Evolutionary conservation across 2,113 vertebrate species (phyloP).

Genomic region (Pleuronectes platessa): DNA sequence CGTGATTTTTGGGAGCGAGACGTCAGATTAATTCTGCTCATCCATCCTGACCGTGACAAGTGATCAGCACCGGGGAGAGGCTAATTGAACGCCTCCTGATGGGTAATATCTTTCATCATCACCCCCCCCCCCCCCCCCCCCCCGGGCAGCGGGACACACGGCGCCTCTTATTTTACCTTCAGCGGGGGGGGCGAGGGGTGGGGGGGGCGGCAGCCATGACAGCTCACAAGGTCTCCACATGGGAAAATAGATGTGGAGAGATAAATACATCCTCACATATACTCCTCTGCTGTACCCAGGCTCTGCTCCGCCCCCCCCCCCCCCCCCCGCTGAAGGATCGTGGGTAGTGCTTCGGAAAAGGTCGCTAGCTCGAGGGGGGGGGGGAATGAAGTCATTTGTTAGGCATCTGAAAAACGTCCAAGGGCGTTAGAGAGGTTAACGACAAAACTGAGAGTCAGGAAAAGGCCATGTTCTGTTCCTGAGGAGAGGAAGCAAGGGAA

Average conservation of each 20-base stretch:
- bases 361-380: slow-evolving; percentile 51
- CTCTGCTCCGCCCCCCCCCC: slow-evolving; percentile 43
- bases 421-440: slow-evolving; percentile 26
- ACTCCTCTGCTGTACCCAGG: slow-evolving; percentile 17
- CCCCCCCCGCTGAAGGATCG: slow-evolving; percentile 71
- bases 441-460: neutral
- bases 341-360: slow-evolving; percentile 65
- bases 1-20: slow-evolving; percentile 37
- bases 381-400: slow-evolving; percentile 66
- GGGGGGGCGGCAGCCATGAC: slow-evolving; percentile 55
- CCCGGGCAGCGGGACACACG: slow-evolving; percentile 51
- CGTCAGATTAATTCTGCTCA: slow-evolving; percentile 52
- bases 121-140: slow-evolving; percentile 61
- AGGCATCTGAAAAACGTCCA: slow-evolving; percentile 50
- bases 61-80: slow-evolving; percentile 87
- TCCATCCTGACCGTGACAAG: slow-evolving; percentile 86
- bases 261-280: slow-evolving; percentile 67
- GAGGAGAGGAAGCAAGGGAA: too few relatives aligned
- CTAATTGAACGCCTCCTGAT: slow-evolving; percentile 96
- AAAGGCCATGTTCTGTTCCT: neutral
- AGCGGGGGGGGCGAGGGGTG: neutral
- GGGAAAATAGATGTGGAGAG: slow-evolving; percentile 65
- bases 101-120: slow-evolving; percentile 93
- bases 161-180: slow-evolving; percentile 72
- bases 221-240: slow-evolving; percentile 78